Evolutionary conservation across 2,113 vertebrate species (phyloP), one percentile per base, ranked within the genome.

Genomic region (Gopherus evgoodei): DNA sequence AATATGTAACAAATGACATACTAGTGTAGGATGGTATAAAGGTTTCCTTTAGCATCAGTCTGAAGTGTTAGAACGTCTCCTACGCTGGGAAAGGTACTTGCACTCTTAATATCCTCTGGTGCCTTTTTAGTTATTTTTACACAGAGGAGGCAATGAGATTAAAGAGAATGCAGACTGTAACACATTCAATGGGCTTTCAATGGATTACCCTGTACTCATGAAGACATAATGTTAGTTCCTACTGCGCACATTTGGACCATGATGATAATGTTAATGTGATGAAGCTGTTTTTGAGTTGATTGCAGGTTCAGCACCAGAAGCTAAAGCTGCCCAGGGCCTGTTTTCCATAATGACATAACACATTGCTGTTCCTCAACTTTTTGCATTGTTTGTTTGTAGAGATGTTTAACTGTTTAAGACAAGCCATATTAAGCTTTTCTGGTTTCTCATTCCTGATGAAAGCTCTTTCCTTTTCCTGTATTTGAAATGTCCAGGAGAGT

Each of bases 51-150:
- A 59, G 29, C 4, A 3, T 42, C 3, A 95, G 10, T 35, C 69
- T 42, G n/a, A 24, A 42, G 42, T 82, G 85, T 91, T 86, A 44
- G 16, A 8, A 27, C 11, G 47, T 6, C 59, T 89, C 11, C n/a
- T 89, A 29, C 0, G 1, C 22, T 83, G 24, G 47, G 49, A 21
- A 69, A 90, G 47, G 59, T 31, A 1, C 84, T 85, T 82, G 17
- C 72, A 91, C 94, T 96, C 92, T 82, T 59, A 88, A 53, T 42
- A 87, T 42, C 24, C 35, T 92, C 92, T 90, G 35, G 27, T 49
- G 75, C 50, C 1, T 8, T n/a, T 50, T 85, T 57, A 14, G 44
- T 24, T 25, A 27, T 49, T 59, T 89, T 93, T 86, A 17, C 81
- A 93, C 22, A 47, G 57, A 79, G 25, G 24, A 35, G 4, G 80